Conservation (phyloP, 2,797 vertebrate species). For the Macropodus opercularis region DNA sequence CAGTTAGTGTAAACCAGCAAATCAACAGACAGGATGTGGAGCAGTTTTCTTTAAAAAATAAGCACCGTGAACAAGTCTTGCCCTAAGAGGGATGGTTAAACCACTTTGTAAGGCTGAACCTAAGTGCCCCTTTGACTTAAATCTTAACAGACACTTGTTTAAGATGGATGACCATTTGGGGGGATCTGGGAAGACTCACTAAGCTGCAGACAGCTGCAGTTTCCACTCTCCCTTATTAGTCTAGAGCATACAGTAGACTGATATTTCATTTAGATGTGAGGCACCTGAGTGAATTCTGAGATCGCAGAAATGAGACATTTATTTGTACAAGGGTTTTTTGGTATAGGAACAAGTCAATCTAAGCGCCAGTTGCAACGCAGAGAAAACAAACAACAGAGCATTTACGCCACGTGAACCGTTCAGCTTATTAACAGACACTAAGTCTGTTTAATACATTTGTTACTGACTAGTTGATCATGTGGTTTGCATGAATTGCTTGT, state of each 20-base stretch:
- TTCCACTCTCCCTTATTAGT: constrained; percentile 47
- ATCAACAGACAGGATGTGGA: constrained; percentile 61
- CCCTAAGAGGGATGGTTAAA: constrained; percentile 37
- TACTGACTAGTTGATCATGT: constrained; percentile 35
- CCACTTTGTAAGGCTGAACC: constrained; percentile 23
- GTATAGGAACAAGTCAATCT: constrained; percentile 31
- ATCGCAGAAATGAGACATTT: constrained; percentile 38
- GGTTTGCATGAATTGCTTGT: constrained; percentile 41
- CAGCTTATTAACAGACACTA: constrained; percentile 40
- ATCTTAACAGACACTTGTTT: constrained; percentile 61
- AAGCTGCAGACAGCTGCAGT: constrained; percentile 40
- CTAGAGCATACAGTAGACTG: constrained; percentile 10
- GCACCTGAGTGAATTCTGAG: constrained; percentile 21
- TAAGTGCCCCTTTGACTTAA: constrained; percentile 56
- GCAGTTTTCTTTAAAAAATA: constrained; percentile 75
- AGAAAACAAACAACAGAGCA: constrained; percentile 57
- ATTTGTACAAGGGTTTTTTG: constrained; percentile 28
- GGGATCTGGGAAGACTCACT: constrained; percentile 49
- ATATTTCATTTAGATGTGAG: constrained; percentile 42
- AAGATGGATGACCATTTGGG: constrained; percentile 47
- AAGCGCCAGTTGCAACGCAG: constrained; percentile 13
- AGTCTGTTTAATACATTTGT: constrained; percentile 40
- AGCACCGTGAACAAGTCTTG: constrained; percentile 52
- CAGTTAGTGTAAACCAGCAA: constrained; percentile 56
- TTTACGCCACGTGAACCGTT: constrained; percentile 25